phyloP scores from a whole-genome alignment of 2,888 invertebrate genomes.

The Stenchaetothrips biformis region DNA sequence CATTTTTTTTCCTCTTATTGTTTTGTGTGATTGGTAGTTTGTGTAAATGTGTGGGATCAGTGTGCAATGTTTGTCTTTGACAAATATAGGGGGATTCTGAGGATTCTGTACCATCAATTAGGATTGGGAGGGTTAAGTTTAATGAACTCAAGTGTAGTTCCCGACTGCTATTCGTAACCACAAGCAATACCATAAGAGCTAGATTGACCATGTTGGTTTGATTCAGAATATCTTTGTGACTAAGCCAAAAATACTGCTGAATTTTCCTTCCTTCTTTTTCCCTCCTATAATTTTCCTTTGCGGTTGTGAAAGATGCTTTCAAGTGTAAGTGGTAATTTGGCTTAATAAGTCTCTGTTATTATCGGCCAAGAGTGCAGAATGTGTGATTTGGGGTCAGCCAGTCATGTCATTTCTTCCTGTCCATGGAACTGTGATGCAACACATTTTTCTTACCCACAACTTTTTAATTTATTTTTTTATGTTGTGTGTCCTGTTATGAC shows the following conservation, averaged over 20 bases:
- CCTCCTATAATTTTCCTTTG: constrained; percentile 22
- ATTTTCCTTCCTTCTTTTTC: not conserved
- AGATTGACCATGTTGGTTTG: not conserved
- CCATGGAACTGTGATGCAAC: constrained; percentile 1
- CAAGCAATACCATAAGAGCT: not conserved
- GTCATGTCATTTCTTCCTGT: constrained; percentile 25
- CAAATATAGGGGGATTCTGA: not conserved
- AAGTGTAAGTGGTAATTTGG: not conserved
- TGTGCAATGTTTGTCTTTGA: constrained; percentile 7
- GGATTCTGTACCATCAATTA: not conserved
- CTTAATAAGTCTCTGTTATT: constrained; percentile 27
- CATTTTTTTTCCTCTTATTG: constrained; percentile 7
- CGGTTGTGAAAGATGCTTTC: not conserved
- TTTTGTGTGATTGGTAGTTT: constrained; percentile 3
- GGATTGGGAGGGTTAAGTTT: not conserved
- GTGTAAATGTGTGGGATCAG: constrained; percentile 16
- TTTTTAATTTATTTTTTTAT: constrained; percentile 11
- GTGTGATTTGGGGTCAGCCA: constrained; percentile 40
- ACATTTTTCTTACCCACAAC: not conserved
- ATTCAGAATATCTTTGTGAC: not conserved
- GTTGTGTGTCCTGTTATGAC: not conserved
- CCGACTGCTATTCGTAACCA: not conserved
- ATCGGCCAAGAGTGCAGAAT: constrained; percentile 42
- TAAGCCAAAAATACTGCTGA: not conserved
- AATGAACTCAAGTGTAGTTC: not conserved